Conservation (phyloP, 1,140 invertebrate genomes). For the Tyrophagus putrescentiae region DNA sequence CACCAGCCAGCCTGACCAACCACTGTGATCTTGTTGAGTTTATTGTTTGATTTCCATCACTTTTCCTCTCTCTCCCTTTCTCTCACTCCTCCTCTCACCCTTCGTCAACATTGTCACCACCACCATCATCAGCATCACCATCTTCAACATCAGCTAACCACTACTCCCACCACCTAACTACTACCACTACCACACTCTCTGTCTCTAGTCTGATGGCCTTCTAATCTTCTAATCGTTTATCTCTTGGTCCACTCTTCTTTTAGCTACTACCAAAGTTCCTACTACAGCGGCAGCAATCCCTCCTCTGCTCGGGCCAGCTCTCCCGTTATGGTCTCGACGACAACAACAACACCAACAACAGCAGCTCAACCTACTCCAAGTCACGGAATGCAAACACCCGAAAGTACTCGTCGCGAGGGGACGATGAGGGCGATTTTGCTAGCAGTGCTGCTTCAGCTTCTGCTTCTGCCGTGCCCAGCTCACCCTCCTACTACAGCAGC, state of each 20-base stretch:
- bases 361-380: neutral
- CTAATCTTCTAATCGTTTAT: no score
- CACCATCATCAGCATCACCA: neutral
- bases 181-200: neutral
- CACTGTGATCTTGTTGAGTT: neutral
- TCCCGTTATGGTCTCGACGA: neutral
- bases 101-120: neutral
- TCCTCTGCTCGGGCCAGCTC: neutral
- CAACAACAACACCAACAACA: neutral
- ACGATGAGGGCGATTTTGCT: neutral
- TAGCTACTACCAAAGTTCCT: slow-evolving; percentile 7
- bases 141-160: neutral
- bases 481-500: neutral
- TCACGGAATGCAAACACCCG: neutral
- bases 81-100: neutral
- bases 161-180: neutral
- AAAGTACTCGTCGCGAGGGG: neutral
- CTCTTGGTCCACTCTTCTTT: neutral
- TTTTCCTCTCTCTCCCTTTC: neutral
- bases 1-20: no score
- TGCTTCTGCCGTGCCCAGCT: neutral
- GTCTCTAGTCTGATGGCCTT: no score
- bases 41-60: neutral
- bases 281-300: neutral
- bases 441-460: no score